These are phyloP conservation scores for Synanthedon tipuliformis DNA, from an alignment of 2,888 invertebrate species.

Conservation along the genomic window DNA sequence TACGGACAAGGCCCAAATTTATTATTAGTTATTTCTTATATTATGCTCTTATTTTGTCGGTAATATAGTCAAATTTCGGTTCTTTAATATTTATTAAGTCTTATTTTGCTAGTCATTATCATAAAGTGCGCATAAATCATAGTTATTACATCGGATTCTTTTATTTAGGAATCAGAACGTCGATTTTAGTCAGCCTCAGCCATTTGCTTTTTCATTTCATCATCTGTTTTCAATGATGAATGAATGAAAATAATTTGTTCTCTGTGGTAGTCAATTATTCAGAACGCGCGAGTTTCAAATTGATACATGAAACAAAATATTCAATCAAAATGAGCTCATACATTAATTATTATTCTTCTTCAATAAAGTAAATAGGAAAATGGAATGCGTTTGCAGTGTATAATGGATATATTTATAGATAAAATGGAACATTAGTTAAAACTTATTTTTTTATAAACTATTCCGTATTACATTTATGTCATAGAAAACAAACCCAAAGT, in stretches of 20 bases:
- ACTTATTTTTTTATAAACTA: too few species aligned
- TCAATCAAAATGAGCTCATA: too few species aligned
- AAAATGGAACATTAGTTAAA: too few species aligned
- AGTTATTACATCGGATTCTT: constrained; percentile 68
- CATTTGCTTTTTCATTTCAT: constrained; percentile 68
- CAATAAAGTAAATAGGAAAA: too few species aligned
- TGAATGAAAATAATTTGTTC: neutral
- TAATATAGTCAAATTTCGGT: constrained; percentile 47
- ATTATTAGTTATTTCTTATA: constrained; percentile 20
- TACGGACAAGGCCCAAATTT: constrained; percentile 28
- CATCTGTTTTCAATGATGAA: constrained; percentile 19
- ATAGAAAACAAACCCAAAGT: too few species aligned
- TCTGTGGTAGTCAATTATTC: neutral
- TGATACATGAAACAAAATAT: neutral
- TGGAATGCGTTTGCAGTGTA: too few species aligned
- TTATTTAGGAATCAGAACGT: constrained; percentile 53
- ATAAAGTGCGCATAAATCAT: constrained; percentile 73
- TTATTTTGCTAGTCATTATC: constrained; percentile 70
- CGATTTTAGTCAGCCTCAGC: constrained; percentile 66
- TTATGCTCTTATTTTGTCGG: constrained; percentile 33
- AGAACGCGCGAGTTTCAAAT: constrained; percentile 2
- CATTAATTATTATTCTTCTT: too few species aligned
- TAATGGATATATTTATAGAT: too few species aligned
- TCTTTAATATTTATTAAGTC: constrained; percentile 46
- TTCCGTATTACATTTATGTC: too few species aligned